A percentile compares a stretch with the other conserved stretches of the same genome.
Conservation (phyloP, 2,888 invertebrate species). For the Flexamia atlantica region DNA sequence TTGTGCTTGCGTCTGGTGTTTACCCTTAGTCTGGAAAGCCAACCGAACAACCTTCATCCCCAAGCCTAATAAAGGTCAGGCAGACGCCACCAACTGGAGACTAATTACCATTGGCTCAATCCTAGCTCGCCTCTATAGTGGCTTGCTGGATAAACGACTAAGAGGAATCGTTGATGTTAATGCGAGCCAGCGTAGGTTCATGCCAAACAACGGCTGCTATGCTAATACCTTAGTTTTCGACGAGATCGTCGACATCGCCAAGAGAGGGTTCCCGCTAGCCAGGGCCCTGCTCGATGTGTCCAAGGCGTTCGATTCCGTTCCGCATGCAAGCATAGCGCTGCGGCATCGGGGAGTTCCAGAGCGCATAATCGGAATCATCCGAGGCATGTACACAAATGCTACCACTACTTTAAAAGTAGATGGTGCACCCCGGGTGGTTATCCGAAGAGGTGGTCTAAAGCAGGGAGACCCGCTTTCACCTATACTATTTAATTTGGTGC, state of each 20-base stretch:
- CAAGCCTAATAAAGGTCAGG: constrained; percentile 32
- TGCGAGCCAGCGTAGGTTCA: constrained; percentile 22
- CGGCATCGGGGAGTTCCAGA: background rate
- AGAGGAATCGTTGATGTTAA: background rate
- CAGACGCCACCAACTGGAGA: constrained; percentile 48
- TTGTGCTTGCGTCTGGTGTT: background rate
- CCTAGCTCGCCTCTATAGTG: constrained; percentile 4
- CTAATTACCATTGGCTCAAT: constrained; percentile 57
- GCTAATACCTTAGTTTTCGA: background rate
- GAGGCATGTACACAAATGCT: background rate
- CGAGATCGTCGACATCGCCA: background rate
- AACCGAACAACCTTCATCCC: constrained; percentile 60
- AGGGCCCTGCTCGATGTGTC: background rate
- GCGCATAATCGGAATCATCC: background rate
- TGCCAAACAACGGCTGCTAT: constrained; percentile 1
- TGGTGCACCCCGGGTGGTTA: background rate
- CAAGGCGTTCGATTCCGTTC: constrained; percentile 27
- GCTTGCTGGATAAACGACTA: background rate
- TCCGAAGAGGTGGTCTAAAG: constrained; percentile 62
- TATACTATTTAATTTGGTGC: constrained; percentile 58
- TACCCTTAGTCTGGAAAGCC: constrained; percentile 41
- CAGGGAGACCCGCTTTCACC: constrained; percentile 64
- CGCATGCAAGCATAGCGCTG: constrained; percentile 19
- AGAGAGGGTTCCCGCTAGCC: background rate
- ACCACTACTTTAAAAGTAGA: background rate